Conservation (phyloP, 2,797 vertebrate genomes). For the Melanogrammus aeglefinus region DNA sequence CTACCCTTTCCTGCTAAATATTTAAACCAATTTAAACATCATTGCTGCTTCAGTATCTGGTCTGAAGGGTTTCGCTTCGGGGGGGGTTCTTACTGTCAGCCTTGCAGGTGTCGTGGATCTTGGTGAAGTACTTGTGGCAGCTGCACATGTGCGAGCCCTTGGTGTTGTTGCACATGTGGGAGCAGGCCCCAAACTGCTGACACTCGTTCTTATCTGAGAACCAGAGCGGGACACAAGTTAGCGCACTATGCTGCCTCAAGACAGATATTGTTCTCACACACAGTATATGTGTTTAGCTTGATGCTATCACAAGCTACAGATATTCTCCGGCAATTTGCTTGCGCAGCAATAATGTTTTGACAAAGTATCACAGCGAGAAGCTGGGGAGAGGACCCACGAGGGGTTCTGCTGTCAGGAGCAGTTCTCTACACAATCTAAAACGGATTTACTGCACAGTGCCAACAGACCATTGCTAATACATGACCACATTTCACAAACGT, state of each 20-base stretch:
- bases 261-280: neutral
- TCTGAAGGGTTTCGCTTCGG: neutral
- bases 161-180: conserved; percentile 96
- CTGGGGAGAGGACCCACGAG: neutral
- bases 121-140: conserved; percentile 91
- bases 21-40: neutral
- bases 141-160: conserved; percentile 91
- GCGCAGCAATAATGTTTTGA: neutral
- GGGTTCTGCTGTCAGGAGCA: neutral
- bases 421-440: neutral
- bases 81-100: conserved; percentile 79
- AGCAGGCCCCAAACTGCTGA: conserved; percentile 86
- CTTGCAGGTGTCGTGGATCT: conserved; percentile 89
- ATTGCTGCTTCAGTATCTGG: neutral
- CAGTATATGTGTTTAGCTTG: neutral
- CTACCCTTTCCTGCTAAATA: neutral
- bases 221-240: neutral
- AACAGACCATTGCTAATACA: neutral
- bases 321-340: too few species aligned
- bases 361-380: neutral
- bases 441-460: too few species aligned
- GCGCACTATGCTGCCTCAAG: neutral
- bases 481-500: neutral
- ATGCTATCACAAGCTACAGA: neutral
- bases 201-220: conserved; percentile 90